These are phyloP conservation scores for Corythoichthys haematopterus DNA, from an alignment of 2,113 vertebrate genomes.

Conservation along the genomic window DNA sequence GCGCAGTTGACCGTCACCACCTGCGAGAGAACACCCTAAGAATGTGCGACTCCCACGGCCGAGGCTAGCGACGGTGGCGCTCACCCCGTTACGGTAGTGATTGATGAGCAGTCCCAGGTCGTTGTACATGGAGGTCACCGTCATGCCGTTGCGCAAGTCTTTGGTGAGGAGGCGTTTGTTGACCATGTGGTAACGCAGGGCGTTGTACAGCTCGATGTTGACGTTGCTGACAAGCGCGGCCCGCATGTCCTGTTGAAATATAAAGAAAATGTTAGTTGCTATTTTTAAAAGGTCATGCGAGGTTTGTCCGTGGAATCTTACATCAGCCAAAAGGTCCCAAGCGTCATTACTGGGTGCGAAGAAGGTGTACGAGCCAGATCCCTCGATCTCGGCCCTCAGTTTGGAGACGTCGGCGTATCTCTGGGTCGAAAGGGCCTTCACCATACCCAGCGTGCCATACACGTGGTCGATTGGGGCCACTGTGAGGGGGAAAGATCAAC, in stretches of 20 bases:
- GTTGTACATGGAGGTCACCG: conserved; percentile 85
- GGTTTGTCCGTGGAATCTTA: conserved; percentile 54
- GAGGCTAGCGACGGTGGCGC: conserved; percentile 30
- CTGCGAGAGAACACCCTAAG: conserved; percentile 54
- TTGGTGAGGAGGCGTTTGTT: conserved; percentile 90
- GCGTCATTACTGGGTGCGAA: conserved; percentile 96
- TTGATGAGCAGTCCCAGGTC: conserved; percentile 83
- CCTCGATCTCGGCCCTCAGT: conserved; percentile 87
- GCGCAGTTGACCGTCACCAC: conserved; percentile 97
- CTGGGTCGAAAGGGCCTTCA: conserved; percentile 83
- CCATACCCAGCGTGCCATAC: conserved; percentile 84
- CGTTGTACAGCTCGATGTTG: conserved; percentile 91
- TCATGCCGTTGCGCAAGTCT: conserved; percentile 88
- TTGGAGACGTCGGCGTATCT: conserved; percentile 81
- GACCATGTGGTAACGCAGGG: conserved; percentile 92
- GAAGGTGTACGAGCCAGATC: conserved; percentile 86
- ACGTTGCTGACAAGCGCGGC: conserved; percentile 87
- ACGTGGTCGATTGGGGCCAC: conserved; percentile 92
- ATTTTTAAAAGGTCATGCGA: too few species aligned
- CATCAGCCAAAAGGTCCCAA: conserved; percentile 83
- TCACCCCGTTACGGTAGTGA: conserved; percentile 93
- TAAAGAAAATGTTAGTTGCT: neutral
- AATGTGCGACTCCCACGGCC: neutral
- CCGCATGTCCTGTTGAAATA: conserved; percentile 70
- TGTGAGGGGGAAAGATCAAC: conserved; percentile 44